Conservation (phyloP, 2,113 vertebrate genomes). For the Odocoileus hemionus region DNA sequence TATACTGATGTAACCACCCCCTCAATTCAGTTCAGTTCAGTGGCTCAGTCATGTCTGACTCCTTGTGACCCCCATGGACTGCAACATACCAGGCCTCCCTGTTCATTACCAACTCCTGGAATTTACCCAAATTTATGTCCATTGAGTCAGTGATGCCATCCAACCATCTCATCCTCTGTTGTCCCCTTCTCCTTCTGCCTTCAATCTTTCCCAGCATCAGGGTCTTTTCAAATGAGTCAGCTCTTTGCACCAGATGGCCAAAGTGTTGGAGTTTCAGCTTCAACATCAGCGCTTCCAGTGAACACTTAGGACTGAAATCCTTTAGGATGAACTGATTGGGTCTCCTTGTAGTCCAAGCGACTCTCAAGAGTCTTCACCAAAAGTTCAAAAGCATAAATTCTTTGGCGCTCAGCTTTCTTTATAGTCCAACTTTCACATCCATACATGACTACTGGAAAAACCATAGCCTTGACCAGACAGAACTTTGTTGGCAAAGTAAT, state of each 20-base stretch:
- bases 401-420: background rate
- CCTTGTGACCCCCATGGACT: background rate
- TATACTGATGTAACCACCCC: background rate
- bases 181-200: background rate
- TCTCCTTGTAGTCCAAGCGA: background rate
- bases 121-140: background rate
- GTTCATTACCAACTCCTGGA: background rate
- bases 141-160: background rate
- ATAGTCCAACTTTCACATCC: background rate
- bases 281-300: background rate
- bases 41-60: background rate
- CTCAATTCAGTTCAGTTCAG: background rate
- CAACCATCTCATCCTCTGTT: background rate
- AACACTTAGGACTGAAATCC: background rate
- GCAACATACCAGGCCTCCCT: background rate
- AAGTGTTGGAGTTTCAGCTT: background rate
- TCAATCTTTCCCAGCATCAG: background rate
- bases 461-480: background rate
- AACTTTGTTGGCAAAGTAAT: background rate
- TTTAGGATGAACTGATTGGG: background rate
- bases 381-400: background rate
- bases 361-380: background rate
- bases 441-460: background rate
- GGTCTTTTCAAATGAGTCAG: background rate
- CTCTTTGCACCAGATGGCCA: background rate